A percentile compares a stretch with the other conserved stretches of the same genome.
Conservation (phyloP, 1,140 invertebrate genomes). For the Cyrtorhinus lividipennis region DNA sequence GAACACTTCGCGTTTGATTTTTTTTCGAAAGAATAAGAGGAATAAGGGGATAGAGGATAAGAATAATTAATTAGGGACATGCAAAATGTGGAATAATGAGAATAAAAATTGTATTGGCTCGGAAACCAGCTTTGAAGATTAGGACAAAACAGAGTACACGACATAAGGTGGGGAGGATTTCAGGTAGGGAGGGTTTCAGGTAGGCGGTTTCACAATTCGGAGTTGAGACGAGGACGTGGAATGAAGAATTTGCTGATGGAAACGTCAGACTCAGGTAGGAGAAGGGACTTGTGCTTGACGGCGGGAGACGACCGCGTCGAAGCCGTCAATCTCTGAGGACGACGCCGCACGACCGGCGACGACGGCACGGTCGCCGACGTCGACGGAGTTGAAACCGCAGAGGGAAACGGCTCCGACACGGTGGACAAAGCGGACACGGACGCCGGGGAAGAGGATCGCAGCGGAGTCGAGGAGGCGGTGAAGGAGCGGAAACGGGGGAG, state of each 20-base stretch:
- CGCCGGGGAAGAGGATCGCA: not conserved
- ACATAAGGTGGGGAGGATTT: too few species aligned
- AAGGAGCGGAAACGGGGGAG: not conserved
- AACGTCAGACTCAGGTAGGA: conserved; percentile 1
- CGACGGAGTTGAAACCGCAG: not conserved
- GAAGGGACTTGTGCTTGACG: not conserved
- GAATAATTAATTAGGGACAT: too few species aligned
- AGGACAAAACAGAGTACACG: too few species aligned
- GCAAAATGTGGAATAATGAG: too few species aligned
- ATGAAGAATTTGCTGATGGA: conserved; percentile 1
- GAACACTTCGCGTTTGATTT: too few species aligned
- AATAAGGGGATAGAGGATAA: too few species aligned
- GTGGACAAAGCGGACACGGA: not conserved
- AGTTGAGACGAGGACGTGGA: not conserved
- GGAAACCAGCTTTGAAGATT: too few species aligned
- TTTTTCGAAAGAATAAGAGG: too few species aligned
- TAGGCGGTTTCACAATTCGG: not conserved
- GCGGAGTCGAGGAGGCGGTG: not conserved
- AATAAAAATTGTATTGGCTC: too few species aligned
- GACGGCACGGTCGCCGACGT: not conserved
- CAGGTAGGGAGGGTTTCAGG: too few species aligned
- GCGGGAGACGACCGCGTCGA: not conserved
- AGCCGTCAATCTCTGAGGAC: not conserved
- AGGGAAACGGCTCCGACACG: not conserved
- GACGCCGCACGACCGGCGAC: not conserved